phyloP scores from a whole-genome alignment of 1,140 invertebrate species.

The Manduca sexta region DNA sequence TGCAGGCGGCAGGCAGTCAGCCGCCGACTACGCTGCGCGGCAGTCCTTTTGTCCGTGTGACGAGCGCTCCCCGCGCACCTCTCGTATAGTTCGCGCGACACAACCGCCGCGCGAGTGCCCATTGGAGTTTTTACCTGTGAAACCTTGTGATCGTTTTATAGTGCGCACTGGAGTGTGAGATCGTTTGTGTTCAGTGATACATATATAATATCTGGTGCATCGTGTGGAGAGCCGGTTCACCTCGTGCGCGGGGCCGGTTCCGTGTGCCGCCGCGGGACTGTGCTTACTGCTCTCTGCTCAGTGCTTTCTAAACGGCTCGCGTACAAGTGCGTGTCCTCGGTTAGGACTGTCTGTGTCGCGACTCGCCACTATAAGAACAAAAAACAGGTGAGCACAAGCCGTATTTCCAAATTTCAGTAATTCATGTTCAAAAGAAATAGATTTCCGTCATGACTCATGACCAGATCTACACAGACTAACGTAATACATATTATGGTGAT shows the following conservation, averaged over 20 bases:
- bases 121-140: slow-evolving; percentile 8
- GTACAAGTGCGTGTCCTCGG: neutral
- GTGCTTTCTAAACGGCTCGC: slow-evolving; percentile 31
- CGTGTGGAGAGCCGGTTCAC: slow-evolving; percentile 23
- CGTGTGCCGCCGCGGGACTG: slow-evolving; percentile 1
- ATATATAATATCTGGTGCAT: slow-evolving; percentile 12
- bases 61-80: no score
- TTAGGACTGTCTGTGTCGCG: no score
- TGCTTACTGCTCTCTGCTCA: slow-evolving; percentile 14
- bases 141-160: neutral
- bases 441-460: no score
- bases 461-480: no score
- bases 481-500: no score
- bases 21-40: neutral
- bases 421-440: no score
- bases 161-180: neutral
- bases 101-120: no score
- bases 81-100: no score
- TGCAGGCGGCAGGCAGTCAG: neutral
- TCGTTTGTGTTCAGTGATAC: slow-evolving; percentile 8
- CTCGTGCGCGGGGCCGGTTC: slow-evolving; percentile 25
- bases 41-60: no score
- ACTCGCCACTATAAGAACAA: no score
- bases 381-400: no score
- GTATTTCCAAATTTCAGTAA: no score